Base-by-base conservation (phyloP, 2,888 invertebrate genomes). In the Pristionchus mayeri region DNA sequence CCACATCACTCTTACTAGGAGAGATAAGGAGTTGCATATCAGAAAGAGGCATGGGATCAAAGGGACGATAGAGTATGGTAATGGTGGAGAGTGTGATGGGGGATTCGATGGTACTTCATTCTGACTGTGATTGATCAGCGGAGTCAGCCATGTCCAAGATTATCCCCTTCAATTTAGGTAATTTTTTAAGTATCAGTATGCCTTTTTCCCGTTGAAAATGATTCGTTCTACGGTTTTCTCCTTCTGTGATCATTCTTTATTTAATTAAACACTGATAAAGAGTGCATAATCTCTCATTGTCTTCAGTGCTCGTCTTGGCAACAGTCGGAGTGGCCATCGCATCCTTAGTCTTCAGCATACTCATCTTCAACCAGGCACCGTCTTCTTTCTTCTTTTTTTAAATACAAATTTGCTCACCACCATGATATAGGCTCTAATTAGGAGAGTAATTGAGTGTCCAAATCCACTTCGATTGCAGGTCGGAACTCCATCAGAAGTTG, bases 331-430 rank as follows among this genome's bases (percentile, higher is more conserved):
- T 90, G 7, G 88, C 87, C 7, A 89, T 89, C 48, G 88, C 87
- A 37, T 89, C 88, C n/a, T 78, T 90, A 44, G 88, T 88, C 11
- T 84, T 90, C 40, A 90, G 88, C 63, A 87, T 88, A 57, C 84
- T 90, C 85, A 90, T 88, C 44, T 86, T 88, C 18, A 86, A 85
- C 54, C 86, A 90, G 37, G 86, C 88, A 3, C n/a, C n/a, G n/a
- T n/a, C n/a, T n/a, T n/a, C n/a, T n/a, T 44, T 44, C 6, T 44
- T 9, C 44, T 44, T 44, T 44, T 44, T 44, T 44, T 44, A 13
- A n/a, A n/a, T n/a, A n/a, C n/a, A n/a, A n/a, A n/a, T n/a, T n/a
- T n/a, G n/a, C n/a, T n/a, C n/a, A n/a, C n/a, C n/a, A n/a, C n/a
- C n/a, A n/a, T n/a, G n/a, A 88, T 60, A 34, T 34, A 71, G 6